Conservation (phyloP, 2,797 vertebrate species). For the Sebastes itinus region DNA sequence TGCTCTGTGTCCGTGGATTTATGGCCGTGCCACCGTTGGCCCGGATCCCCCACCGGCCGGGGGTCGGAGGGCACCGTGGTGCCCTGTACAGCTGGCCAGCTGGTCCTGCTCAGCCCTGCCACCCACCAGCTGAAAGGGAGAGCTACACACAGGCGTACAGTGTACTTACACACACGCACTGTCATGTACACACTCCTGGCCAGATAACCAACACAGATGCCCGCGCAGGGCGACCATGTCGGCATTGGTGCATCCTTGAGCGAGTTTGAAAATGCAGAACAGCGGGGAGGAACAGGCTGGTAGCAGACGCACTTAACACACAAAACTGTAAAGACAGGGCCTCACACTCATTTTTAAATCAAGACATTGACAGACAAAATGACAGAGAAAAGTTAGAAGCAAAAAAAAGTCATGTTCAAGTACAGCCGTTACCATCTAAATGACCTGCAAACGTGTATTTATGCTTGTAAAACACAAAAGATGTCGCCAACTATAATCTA, state of each 20-base stretch:
- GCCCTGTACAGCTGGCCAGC: slow-evolving; percentile 74
- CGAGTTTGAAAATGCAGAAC: slow-evolving; percentile 6
- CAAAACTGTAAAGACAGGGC: background rate
- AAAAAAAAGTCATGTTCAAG: background rate
- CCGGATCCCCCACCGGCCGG: slow-evolving; percentile 64
- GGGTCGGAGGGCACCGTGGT: slow-evolving; percentile 68
- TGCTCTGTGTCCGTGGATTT: slow-evolving; percentile 80
- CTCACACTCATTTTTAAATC: background rate
- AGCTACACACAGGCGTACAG: slow-evolving; percentile 18
- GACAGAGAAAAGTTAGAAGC: background rate
- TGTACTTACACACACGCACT: slow-evolving; percentile 7
- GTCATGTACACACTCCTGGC: slow-evolving; percentile 37
- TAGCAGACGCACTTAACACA: background rate
- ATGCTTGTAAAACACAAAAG: background rate
- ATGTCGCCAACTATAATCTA: background rate
- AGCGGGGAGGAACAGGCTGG: background rate
- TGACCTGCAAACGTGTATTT: background rate
- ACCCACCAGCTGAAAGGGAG: slow-evolving; percentile 54
- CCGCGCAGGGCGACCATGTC: slow-evolving; percentile 36
- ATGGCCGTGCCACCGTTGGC: slow-evolving; percentile 71
- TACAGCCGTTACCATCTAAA: background rate
- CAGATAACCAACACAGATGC: slow-evolving; percentile 50
- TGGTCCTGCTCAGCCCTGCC: slow-evolving; percentile 65
- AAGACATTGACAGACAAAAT: background rate
- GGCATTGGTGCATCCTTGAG: slow-evolving; percentile 58